Evolutionary conservation across 2,888 invertebrate species (phyloP), one percentile per base, ranked within the genome.

Genomic region (Thecophora atra): DNA sequence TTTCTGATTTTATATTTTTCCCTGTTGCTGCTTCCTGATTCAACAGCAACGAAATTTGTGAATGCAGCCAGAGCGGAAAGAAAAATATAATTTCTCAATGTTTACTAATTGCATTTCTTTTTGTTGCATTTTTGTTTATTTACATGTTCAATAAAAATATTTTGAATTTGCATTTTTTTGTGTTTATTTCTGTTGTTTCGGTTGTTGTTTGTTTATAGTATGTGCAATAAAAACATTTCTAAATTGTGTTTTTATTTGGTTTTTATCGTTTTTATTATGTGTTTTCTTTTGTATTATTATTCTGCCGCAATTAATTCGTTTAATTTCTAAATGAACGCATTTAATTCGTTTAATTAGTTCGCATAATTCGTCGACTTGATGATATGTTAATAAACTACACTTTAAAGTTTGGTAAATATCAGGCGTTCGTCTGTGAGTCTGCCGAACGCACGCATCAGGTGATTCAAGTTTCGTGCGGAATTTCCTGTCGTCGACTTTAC

Each of bases 321-420:
- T 63, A 63, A 63, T 63, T 63, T 42, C 37, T 63, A 37, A 63
- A 63, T 63, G 42, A 63, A 42, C 30, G 42, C 19, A 63, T 63
- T 37, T 19, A 63, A 63, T 63, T 63, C n/a, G n/a, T 37, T 37
- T 63, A 63, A 63, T 63, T 63, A 63, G 13, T n/a, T 4, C 6
- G 17, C 11, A 47, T 47, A 47, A 47, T 17, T 47, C 17, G 6
- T 47, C 47, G n/a, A n/a, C 47, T 47, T 17, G 47, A 47, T n/a
- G 47, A 47, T n/a, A 60, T 26, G 17, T 7, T n/a, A 28, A 60
- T 28, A 60, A 3, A 60, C 21, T 5, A 58, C 24, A 26, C n/a
- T 47, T 11, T 17, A 47, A 47, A 5, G 19, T 19, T 2, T 63
- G 13, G n/a, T 42, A 47, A 47, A 24, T 44, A 21, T 5, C 13